phyloP scores from a whole-genome alignment of 2,113 vertebrate genomes.

The Rhinichthys klamathensis region DNA sequence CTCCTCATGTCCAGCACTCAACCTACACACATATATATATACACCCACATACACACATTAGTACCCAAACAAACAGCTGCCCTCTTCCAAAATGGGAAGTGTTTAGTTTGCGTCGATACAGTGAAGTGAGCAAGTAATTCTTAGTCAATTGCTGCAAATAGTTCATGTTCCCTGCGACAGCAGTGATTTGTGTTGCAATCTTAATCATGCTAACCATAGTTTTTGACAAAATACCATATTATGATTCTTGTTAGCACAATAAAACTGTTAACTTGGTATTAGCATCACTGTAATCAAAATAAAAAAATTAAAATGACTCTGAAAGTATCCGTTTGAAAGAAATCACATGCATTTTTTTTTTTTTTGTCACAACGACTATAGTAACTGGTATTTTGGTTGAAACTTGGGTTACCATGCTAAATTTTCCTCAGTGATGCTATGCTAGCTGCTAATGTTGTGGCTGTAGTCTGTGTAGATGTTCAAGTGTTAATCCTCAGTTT shows the following conservation, averaged over 20 bases:
- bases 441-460: background rate
- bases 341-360: background rate
- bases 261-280: background rate
- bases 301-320: background rate
- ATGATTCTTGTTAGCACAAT: background rate
- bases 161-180: background rate
- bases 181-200: background rate
- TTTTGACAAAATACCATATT: constrained; percentile 1
- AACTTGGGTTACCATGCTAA: background rate
- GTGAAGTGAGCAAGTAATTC: constrained; percentile 1
- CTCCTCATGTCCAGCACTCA: constrained; percentile 24
- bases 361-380: background rate
- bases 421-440: background rate
- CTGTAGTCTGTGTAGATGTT: constrained; percentile 42
- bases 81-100: background rate
- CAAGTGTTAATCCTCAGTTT: constrained; percentile 49
- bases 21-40: background rate
- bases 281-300: background rate
- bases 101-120: background rate
- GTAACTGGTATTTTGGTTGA: background rate
- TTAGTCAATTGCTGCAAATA: background rate
- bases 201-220: background rate
- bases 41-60: constrained; percentile 13
- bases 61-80: background rate
- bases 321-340: background rate